A percentile compares a stretch with the other conserved stretches of the same genome.
Evolutionary conservation across 2,797 vertebrate genomes (phyloP).

Genomic region (Serranus cabrilla): DNA sequence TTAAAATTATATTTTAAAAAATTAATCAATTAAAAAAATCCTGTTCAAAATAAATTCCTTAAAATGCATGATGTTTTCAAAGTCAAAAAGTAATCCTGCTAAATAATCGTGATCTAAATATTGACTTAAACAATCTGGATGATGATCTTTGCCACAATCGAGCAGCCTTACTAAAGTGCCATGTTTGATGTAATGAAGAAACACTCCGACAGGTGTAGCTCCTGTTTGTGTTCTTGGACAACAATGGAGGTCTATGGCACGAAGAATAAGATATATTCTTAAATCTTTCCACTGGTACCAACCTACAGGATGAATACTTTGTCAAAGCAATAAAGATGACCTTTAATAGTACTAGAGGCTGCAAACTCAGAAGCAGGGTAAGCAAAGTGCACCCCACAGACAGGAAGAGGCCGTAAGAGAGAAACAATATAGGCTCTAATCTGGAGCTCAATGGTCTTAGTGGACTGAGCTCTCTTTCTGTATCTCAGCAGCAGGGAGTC

Average conservation of each 20-base stretch:
- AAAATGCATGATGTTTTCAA: too few relatives aligned
- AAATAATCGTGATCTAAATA: too few relatives aligned
- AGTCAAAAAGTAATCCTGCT: too few relatives aligned
- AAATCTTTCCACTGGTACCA: slow-evolving; percentile 4
- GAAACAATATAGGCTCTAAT: slow-evolving; percentile 50
- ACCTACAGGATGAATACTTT: slow-evolving; percentile 14
- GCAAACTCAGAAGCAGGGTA: slow-evolving; percentile 14
- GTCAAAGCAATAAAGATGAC: not conserved
- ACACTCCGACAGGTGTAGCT: not conserved
- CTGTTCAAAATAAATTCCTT: too few relatives aligned
- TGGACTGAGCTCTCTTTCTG: slow-evolving; percentile 36
- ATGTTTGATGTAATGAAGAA: not conserved
- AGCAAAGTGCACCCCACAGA: not conserved
- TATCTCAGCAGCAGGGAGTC: slow-evolving; percentile 66
- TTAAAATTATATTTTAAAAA: too few relatives aligned
- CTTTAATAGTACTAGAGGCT: not conserved
- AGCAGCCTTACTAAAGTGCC: too few relatives aligned
- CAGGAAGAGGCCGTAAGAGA: slow-evolving; percentile 22
- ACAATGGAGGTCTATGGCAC: not conserved
- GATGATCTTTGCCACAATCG: too few relatives aligned
- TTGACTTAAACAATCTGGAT: too few relatives aligned
- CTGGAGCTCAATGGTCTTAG: slow-evolving; percentile 53
- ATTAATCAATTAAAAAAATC: too few relatives aligned
- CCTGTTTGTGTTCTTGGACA: not conserved
- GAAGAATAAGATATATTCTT: not conserved